These are phyloP conservation scores for Phodopus roborovskii DNA, from an alignment of 2,113 vertebrate genomes.

Conservation along the genomic window DNA sequence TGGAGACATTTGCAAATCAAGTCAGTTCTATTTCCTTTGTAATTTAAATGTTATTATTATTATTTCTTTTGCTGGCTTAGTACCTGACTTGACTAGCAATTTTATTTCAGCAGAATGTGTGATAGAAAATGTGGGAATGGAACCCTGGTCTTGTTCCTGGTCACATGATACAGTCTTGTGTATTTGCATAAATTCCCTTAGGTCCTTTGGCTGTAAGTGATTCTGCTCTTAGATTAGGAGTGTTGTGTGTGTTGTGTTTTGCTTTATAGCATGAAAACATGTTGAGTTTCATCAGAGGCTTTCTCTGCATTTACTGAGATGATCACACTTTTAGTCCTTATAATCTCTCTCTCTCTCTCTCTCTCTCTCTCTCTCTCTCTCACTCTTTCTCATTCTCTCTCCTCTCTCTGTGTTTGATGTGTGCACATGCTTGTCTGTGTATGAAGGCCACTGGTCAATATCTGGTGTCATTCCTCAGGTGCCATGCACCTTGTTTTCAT, in stretches of 20 bases:
- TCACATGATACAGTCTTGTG: background rate
- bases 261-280: background rate
- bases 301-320: background rate
- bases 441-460: background rate
- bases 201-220: background rate
- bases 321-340: background rate
- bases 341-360: background rate
- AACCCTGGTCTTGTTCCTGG: background rate
- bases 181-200: background rate
- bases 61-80: background rate
- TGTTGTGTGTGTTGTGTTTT: background rate
- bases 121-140: background rate
- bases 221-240: background rate
- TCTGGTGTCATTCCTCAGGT: background rate
- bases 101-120: background rate
- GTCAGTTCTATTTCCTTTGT: background rate
- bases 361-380: too few relatives aligned
- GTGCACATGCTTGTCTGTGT: background rate
- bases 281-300: constrained; percentile 23
- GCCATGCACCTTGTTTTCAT: background rate
- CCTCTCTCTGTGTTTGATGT: too few relatives aligned
- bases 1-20: background rate
- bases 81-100: background rate
- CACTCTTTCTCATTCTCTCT: too few relatives aligned
- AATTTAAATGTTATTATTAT: background rate